phyloP scores from a whole-genome alignment of 2,113 vertebrate species.

The Petroica traversi region DNA sequence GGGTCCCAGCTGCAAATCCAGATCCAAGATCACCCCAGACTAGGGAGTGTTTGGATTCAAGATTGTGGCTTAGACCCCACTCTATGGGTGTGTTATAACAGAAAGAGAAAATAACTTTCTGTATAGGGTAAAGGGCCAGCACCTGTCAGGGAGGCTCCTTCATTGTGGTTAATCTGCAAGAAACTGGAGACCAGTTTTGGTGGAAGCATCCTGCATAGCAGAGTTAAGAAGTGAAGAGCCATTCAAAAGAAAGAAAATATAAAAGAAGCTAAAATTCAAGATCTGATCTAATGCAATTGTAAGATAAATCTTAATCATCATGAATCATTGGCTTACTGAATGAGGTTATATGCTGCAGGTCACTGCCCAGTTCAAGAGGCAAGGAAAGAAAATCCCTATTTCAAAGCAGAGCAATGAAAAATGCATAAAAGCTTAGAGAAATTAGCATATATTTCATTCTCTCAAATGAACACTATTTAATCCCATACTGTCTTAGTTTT shows the following conservation, averaged over 20 bases:
- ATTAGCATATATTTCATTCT: neutral
- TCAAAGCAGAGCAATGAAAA: neutral
- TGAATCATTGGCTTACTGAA: neutral
- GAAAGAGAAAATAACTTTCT: neutral
- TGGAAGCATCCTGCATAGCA: neutral
- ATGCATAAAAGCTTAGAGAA: neutral
- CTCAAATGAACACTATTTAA: neutral
- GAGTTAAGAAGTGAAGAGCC: neutral
- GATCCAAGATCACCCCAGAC: conserved; percentile 34
- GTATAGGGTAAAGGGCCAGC: neutral
- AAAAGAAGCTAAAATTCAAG: neutral
- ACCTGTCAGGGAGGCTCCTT: neutral
- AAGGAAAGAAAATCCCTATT: neutral
- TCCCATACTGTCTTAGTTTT: neutral
- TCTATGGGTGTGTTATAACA: neutral
- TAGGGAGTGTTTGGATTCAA: neutral
- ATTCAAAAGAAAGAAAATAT: neutral
- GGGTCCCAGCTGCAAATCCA: conserved; percentile 34
- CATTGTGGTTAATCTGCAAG: neutral
- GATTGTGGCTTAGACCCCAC: neutral
- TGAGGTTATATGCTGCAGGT: neutral
- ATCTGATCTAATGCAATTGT: neutral
- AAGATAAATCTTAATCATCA: neutral
- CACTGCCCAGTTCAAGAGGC: neutral
- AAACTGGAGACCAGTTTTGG: neutral